Conservation (phyloP, 37 sponge, comb jelly and placozoan species). For the Spongilla lacustris region DNA sequence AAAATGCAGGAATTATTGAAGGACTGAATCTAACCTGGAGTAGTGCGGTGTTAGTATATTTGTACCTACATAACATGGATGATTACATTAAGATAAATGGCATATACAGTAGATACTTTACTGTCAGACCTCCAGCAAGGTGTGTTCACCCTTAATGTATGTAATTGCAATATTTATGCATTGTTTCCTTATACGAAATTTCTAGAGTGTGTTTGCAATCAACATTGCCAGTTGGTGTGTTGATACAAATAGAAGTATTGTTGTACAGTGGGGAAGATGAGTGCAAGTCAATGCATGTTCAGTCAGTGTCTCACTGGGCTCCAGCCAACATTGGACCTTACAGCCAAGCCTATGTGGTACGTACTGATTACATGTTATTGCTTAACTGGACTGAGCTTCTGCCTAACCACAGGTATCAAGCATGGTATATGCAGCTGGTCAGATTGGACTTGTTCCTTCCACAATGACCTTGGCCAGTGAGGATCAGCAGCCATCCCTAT, state of each 20-base stretch:
- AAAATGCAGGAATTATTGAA: background rate
- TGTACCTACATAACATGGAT: conserved; percentile 66
- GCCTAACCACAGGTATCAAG: conserved; percentile 20
- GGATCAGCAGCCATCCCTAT: conserved; percentile 28
- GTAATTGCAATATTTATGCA: background rate
- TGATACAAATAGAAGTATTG: conserved; percentile 44
- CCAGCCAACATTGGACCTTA: conserved; percentile 94
- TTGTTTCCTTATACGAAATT: background rate
- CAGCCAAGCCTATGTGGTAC: conserved; percentile 76
- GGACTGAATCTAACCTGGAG: conserved; percentile 6
- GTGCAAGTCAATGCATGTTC: conserved; percentile 75
- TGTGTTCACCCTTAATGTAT: background rate
- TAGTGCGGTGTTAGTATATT: conserved; percentile 55
- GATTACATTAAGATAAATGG: conserved; percentile 55
- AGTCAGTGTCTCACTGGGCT: conserved; percentile 86
- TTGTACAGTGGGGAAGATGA: background rate
- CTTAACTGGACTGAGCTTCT: background rate
- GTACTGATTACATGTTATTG: background rate
- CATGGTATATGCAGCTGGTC: conserved; percentile 77
- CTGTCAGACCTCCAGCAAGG: conserved; percentile 74
- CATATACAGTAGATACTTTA: conserved; percentile 45
- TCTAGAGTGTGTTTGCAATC: conserved; percentile 63
- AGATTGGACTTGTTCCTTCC: conserved; percentile 65
- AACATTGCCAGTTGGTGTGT: conserved; percentile 46
- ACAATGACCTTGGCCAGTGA: conserved; percentile 19